Conservation (phyloP, 2,797 vertebrate species). For the Sylvia borin region DNA sequence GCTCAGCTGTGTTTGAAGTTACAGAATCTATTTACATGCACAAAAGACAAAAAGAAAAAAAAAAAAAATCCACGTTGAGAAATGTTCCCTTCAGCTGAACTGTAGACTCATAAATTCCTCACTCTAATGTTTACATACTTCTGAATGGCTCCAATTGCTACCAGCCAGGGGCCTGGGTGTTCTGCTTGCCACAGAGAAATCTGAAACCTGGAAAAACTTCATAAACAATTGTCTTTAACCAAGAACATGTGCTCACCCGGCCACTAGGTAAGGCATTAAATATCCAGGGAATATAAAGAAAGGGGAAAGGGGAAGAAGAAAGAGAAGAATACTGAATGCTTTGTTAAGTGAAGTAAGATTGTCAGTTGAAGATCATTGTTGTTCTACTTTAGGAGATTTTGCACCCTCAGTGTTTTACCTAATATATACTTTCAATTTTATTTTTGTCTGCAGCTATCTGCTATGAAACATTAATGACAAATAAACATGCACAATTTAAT, state of each 20-base stretch:
- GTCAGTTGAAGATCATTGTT: neutral
- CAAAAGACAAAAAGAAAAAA: neutral
- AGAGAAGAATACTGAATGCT: conserved; percentile 26
- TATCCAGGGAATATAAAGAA: conserved; percentile 10
- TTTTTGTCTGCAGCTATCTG: neutral
- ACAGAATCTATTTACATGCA: conserved; percentile 3
- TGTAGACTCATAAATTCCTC: conserved; percentile 65
- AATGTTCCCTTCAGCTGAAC: conserved; percentile 9
- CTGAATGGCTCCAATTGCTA: conserved; percentile 52
- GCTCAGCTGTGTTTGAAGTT: conserved; percentile 34
- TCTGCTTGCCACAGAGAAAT: conserved; percentile 63
- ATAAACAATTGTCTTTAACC: conserved; percentile 72
- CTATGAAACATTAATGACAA: neutral
- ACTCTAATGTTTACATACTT: conserved; percentile 66
- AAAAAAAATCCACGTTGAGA: neutral
- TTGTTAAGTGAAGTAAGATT: conserved; percentile 2
- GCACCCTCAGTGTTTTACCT: neutral
- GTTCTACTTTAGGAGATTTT: conserved; percentile 13
- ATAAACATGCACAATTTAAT: neutral
- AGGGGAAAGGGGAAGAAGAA: neutral
- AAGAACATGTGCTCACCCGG: conserved; percentile 65
- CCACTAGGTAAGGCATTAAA: conserved; percentile 48
- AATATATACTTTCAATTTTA: neutral
- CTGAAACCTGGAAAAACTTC: conserved; percentile 70
- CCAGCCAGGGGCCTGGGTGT: conserved; percentile 44